phyloP scores from a whole-genome alignment of 2,888 invertebrate species.

The Petrolisthes cinctipes region DNA sequence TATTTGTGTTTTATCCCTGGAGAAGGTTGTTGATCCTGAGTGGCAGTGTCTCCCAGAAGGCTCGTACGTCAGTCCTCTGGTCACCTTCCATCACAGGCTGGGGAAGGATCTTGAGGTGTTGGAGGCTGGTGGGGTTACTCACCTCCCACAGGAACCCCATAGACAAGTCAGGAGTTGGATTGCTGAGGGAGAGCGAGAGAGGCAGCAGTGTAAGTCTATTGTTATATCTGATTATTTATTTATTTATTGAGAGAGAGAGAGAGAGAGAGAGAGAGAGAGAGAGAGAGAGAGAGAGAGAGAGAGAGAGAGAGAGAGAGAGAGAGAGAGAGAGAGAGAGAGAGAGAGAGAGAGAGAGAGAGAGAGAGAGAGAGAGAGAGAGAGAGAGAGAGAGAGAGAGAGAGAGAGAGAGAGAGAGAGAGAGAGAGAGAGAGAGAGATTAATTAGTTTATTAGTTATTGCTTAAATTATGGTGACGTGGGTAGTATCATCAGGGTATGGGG shows the following conservation, averaged over 20 bases:
- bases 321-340: not conserved
- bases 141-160: conserved; percentile 39
- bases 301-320: not conserved
- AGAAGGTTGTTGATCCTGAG: conserved; percentile 6
- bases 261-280: not conserved
- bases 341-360: not conserved
- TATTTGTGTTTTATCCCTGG: not conserved
- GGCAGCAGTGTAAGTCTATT: not conserved
- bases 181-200: conserved; percentile 19
- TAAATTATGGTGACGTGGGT: too few species aligned
- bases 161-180: conserved; percentile 39
- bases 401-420: conserved; percentile 1
- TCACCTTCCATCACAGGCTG: conserved; percentile 22
- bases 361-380: not conserved
- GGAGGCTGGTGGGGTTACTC: conserved; percentile 15
- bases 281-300: not conserved
- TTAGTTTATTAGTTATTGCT: too few species aligned
- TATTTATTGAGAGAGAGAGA: not conserved
- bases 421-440: not conserved
- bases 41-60: conserved; percentile 45
- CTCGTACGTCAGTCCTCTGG: conserved; percentile 19
- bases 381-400: conserved; percentile 1
- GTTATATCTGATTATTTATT: not conserved
- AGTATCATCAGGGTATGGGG: too few species aligned
- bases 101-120: conserved; percentile 20